These are phyloP conservation scores for Rhopalosiphum padi DNA, from an alignment of 1,140 invertebrate genomes.

Conservation along the genomic window DNA sequence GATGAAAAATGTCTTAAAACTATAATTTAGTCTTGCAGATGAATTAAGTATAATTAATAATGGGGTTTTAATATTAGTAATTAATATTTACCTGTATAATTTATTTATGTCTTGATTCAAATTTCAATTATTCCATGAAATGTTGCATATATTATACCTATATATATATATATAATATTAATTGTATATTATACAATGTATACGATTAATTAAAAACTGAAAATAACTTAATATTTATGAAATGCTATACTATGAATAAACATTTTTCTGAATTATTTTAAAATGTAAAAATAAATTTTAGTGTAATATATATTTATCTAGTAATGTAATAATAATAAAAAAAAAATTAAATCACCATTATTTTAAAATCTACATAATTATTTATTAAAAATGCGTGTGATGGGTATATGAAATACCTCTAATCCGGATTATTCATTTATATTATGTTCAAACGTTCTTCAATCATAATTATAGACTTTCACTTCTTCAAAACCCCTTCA, in stretches of 20 bases:
- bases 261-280: background rate
- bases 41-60: background rate
- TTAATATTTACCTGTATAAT: background rate
- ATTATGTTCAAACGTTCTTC: constrained; percentile 31
- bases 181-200: background rate
- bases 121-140: background rate
- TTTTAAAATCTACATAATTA: background rate
- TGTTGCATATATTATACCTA: background rate
- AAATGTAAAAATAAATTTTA: background rate
- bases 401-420: background rate
- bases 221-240: background rate
- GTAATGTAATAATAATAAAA: background rate
- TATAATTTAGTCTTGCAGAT: background rate
- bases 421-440: background rate
- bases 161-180: too few species aligned
- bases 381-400: background rate
- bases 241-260: background rate
- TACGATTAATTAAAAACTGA: background rate
- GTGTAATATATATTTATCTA: too few species aligned
- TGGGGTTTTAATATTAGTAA: background rate
- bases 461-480: background rate
- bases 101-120: background rate
- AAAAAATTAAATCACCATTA: background rate
- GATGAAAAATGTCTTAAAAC: background rate
- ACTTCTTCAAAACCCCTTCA: background rate